Percentiles rank a stretch among this genome's conserved stretches.
These are phyloP conservation scores for Tautogolabrus adspersus DNA, from an alignment of 2,113 vertebrate species.

Conservation along the genomic window DNA sequence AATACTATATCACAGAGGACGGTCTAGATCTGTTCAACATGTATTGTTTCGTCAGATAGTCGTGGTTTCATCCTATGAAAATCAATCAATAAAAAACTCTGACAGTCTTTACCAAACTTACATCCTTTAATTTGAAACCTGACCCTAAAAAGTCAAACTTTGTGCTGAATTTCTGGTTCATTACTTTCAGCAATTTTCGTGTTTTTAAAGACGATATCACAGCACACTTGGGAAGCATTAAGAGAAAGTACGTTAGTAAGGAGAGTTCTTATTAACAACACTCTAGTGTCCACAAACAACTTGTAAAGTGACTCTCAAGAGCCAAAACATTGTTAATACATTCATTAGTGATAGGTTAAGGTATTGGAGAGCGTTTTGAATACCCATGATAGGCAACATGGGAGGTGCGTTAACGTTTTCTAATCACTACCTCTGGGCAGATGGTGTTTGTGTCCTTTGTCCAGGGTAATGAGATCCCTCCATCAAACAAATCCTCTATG, in stretches of 20 bases:
- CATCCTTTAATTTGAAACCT: conserved; percentile 8
- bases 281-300: conserved; percentile 66
- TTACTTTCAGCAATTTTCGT: conserved; percentile 22
- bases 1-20: too few species aligned
- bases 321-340: conserved; percentile 71
- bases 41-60: too few species aligned
- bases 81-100: not conserved
- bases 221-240: conserved; percentile 67
- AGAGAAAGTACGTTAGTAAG: conserved; percentile 58
- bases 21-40: too few species aligned
- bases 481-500: conserved; percentile 42
- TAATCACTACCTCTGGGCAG: conserved; percentile 50
- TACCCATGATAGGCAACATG: conserved; percentile 38
- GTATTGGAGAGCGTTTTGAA: conserved; percentile 44
- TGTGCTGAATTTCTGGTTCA: conserved; percentile 31
- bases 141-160: conserved; percentile 35
- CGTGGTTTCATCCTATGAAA: too few species aligned
- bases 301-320: conserved; percentile 67
- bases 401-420: conserved; percentile 48
- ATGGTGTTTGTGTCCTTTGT: conserved; percentile 53
- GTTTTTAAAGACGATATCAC: conserved; percentile 51
- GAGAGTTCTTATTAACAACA: conserved; percentile 69
- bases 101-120: too few species aligned
- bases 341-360: conserved; percentile 68
- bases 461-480: conserved; percentile 59